Base-by-base conservation (phyloP, 2,888 invertebrate species). In the Coelopa pilipes region DNA sequence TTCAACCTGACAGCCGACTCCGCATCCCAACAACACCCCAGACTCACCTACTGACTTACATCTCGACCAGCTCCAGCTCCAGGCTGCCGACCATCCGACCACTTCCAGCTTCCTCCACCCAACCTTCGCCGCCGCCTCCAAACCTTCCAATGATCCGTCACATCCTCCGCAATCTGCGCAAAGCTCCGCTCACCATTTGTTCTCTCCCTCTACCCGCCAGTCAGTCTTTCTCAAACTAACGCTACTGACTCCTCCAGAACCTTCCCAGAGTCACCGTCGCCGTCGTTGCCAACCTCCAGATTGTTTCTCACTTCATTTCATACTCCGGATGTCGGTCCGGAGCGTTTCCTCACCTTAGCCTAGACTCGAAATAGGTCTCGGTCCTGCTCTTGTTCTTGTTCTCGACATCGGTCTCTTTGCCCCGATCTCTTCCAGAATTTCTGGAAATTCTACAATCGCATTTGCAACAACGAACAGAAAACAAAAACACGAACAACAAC, bases 1-100 rank as follows among this genome's bases (percentile, higher is more conserved):
- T 65, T 65, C 65, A 65, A 65, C 65, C 71, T 74, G 45, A 74
- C 59, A 50, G 70, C 71, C 49, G 72, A 72, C 72, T 72, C 12
- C 75, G 70, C 72, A 66, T 70, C 12, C 72, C 63, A 46, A 11
- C 46, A 63, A 46, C 46, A 65, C 65, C 65, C 65, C 19, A 19
- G 21, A 47, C 21, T 65, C 65, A 65, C 65, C 65, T 65, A 65
- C 47, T 65, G 65, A 65, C 65, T 65, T 65, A 65, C 12, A 65
- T 65, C 49, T 65, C 21, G 49, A 47, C 63, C 63, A 49, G 19
- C 21, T 0, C 17, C 46, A 65, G n/a, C 65, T 19, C 19, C 49
- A 19, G 49, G n/a, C n/a, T n/a, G n/a, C n/a, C n/a, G n/a, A n/a
- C n/a, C n/a, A n/a, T n/a, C n/a, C n/a, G n/a, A n/a, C n/a, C n/a